Evolutionary conservation across 2,113 vertebrate genomes (phyloP).

Genomic region (Macheiramphus alcinus): DNA sequence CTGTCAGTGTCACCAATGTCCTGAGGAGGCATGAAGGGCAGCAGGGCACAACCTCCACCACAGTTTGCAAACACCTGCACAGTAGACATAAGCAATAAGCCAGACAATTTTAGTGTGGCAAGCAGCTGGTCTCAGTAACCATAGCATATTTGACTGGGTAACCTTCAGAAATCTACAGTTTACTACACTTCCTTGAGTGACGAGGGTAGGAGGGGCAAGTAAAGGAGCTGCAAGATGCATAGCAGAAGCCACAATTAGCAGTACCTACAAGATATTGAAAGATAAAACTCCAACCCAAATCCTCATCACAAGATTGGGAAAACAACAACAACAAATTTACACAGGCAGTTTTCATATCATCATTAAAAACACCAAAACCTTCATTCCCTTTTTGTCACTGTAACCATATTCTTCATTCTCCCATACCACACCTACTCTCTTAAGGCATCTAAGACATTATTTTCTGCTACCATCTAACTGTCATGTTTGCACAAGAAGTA

Average conservation of each 20-base stretch:
- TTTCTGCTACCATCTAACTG: not conserved
- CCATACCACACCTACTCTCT: not conserved
- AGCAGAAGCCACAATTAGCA: not conserved
- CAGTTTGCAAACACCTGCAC: not conserved
- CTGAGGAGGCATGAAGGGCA: not conserved
- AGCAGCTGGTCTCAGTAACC: not conserved
- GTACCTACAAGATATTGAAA: not conserved
- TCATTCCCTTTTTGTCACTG: not conserved
- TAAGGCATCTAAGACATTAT: not conserved
- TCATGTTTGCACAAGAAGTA: not conserved
- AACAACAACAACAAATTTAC: not conserved
- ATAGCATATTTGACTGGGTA: not conserved
- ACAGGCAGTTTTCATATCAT: not conserved
- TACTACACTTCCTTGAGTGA: not conserved
- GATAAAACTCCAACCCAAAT: not conserved
- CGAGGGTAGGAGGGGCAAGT: not conserved
- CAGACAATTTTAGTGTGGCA: not conserved
- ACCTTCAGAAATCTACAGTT: not conserved
- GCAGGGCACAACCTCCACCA: fast-evolving
- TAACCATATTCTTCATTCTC: not conserved
- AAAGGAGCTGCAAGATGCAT: not conserved
- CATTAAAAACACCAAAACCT: not conserved
- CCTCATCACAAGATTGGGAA: not conserved
- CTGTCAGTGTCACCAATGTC: not conserved
- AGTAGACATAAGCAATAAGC: not conserved